Base-by-base conservation (phyloP, 2,113 vertebrate species). In the Dipodomys merriami region DNA sequence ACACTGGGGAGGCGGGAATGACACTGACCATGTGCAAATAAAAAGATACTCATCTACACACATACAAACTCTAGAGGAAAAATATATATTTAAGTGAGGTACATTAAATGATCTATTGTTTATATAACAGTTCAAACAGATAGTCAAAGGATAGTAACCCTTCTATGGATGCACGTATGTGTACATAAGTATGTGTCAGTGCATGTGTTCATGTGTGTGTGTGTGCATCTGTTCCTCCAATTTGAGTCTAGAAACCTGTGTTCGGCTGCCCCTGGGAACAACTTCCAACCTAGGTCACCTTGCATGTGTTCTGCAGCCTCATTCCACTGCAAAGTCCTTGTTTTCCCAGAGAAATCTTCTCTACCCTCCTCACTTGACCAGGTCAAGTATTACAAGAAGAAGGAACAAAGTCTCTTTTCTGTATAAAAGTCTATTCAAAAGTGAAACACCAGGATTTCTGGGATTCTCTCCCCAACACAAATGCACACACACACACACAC, bases 401-500 rank as follows among this genome's bases (percentile, higher is more conserved):
- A 44, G 82, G 16, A 10, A 7, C 65, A 33, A 86, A 49, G 10
- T 83, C 13, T 71, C 62, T 8, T 49, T 29, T 65, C 25, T 72
- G 23, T 64, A 10, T 57, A 15, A 7, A 92, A 73, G 10, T 57
- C 33, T 84, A 33, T 16, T 91, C 74, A 64, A 39, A 44, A 22
- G 5, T 29, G 46, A 81, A 78, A 69, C 7, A 35, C 13, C 20
- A 25, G 23, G 13, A 49, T 67, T 23, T 25, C 69, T 53, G 15
- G 22, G 19, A 72, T 49, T 27, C 11, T 6, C 27, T 10, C 2
- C 19, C 49, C 27, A 30, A 7, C 30, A 27, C 3, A 8, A 7
- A 13, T 16, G 83, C 20, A 86, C 0, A 6, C 65, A 19, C 4
- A 5, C 53, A 57, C 0, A 9, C 65, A 5, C 53, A 57, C 0